phyloP scores from a whole-genome alignment of 2,888 invertebrate species.

The Plebejus melissa region DNA sequence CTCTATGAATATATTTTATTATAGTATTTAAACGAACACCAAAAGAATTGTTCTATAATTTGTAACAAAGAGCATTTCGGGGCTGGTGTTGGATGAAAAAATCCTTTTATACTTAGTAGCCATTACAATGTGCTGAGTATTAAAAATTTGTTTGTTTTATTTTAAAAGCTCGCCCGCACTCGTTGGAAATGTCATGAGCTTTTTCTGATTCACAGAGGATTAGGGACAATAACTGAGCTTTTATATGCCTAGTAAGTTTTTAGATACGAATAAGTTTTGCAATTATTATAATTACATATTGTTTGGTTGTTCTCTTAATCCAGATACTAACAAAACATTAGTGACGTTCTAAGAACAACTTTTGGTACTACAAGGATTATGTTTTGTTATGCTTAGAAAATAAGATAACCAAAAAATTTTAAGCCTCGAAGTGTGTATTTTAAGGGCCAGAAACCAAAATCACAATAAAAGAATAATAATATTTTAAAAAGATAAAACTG shows the following conservation, averaged over 20 bases:
- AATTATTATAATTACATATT: not conserved
- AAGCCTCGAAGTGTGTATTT: too few species aligned
- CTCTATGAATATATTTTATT: not conserved
- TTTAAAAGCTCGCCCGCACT: constrained; percentile 19
- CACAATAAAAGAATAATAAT: too few species aligned
- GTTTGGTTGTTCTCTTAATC: too few species aligned
- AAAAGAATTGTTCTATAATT: not conserved
- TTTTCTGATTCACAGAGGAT: constrained; percentile 25
- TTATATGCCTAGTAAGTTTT: constrained; percentile 4
- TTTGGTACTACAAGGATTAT: too few species aligned
- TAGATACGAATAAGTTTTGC: not conserved
- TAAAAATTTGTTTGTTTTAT: constrained; percentile 24
- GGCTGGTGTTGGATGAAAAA: constrained; percentile 21
- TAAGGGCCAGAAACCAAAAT: too few species aligned
- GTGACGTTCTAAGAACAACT: too few species aligned
- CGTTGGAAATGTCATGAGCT: constrained; percentile 24
- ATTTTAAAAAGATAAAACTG: too few species aligned
- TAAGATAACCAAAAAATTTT: too few species aligned
- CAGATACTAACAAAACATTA: too few species aligned
- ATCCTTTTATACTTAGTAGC: constrained; percentile 23
- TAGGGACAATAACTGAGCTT: constrained; percentile 12
- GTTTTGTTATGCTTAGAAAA: too few species aligned
- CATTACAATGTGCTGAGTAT: constrained; percentile 25
- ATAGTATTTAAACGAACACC: not conserved
- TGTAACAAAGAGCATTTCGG: constrained; percentile 12